Conservation (phyloP, 2,888 invertebrate genomes). For the Plebejus anna region DNA sequence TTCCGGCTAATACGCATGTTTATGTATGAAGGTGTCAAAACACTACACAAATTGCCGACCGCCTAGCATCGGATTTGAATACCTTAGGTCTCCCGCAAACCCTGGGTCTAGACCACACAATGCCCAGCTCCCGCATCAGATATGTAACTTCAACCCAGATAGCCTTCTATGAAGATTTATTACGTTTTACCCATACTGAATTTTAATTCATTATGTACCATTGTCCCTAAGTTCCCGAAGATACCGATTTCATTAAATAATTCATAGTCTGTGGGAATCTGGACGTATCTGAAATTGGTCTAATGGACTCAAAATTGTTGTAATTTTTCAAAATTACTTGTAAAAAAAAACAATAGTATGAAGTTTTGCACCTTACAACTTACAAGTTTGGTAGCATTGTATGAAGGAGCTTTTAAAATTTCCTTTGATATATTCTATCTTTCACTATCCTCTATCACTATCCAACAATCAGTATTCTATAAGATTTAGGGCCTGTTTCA, state of each 20-base stretch:
- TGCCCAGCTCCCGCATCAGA: conserved; percentile 60
- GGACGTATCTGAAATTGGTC: neutral
- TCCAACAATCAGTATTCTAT: no score
- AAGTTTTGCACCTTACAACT: no score
- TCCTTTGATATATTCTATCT: no score
- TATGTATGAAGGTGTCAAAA: conserved; percentile 77
- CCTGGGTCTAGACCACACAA: conserved; percentile 12
- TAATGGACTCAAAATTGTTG: neutral
- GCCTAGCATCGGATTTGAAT: conserved; percentile 73
- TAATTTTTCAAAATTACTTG: no score
- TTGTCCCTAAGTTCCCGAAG: conserved; percentile 51
- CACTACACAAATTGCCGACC: conserved; percentile 67
- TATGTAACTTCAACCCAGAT: conserved; percentile 62
- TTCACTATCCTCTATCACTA: no score
- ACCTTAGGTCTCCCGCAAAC: conserved; percentile 47
- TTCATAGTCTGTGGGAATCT: conserved; percentile 44
- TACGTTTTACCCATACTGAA: conserved; percentile 66
- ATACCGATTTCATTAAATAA: conserved; percentile 39
- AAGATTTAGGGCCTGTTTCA: no score
- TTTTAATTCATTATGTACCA: conserved; percentile 69
- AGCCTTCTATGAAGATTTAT: conserved; percentile 78
- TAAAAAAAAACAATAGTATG: no score
- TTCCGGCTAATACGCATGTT: conserved; percentile 44
- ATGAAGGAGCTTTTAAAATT: no score
- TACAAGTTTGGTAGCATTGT: no score